Evolutionary conservation across 2,888 invertebrate species (phyloP).

Genomic region (Drosophila parthenogenetica): DNA sequence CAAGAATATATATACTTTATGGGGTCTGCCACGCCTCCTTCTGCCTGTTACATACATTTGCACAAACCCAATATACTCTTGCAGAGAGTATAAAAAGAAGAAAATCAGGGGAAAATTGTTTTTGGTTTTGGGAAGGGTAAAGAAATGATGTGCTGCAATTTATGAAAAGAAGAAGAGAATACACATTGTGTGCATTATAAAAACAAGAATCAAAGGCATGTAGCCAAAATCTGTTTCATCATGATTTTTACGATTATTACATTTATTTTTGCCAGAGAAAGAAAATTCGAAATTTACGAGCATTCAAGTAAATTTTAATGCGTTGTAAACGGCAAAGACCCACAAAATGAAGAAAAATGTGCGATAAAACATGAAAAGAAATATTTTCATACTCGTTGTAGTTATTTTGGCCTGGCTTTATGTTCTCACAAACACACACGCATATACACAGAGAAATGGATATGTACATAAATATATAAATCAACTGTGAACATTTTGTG

Average conservation of each 20-base stretch:
- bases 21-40: too few relatives aligned
- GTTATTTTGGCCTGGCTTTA: constrained; percentile 33
- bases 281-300: constrained; percentile 67
- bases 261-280: constrained; percentile 48
- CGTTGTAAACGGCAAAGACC: constrained; percentile 63
- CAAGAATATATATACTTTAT: too few relatives aligned
- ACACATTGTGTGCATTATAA: constrained; percentile 18
- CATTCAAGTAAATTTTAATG: constrained; percentile 71
- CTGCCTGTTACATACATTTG: too few relatives aligned
- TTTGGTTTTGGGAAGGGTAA: background rate
- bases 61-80: too few relatives aligned
- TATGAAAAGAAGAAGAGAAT: constrained; percentile 9
- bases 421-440: constrained; percentile 13
- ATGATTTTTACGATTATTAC: constrained; percentile 66
- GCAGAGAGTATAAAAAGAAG: too few relatives aligned
- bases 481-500: constrained; percentile 67
- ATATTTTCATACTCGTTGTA: constrained; percentile 48
- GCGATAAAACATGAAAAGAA: constrained; percentile 72
- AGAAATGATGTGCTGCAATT: constrained; percentile 24
- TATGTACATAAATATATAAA: constrained; percentile 52
- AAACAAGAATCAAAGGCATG: constrained; percentile 34
- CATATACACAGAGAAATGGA: constrained; percentile 9
- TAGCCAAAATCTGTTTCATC: constrained; percentile 53
- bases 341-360: constrained; percentile 67
- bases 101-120: constrained; percentile 4